These are phyloP conservation scores for Archivesica marissinica DNA, from an alignment of 1,140 invertebrate species.

Conservation along the genomic window DNA sequence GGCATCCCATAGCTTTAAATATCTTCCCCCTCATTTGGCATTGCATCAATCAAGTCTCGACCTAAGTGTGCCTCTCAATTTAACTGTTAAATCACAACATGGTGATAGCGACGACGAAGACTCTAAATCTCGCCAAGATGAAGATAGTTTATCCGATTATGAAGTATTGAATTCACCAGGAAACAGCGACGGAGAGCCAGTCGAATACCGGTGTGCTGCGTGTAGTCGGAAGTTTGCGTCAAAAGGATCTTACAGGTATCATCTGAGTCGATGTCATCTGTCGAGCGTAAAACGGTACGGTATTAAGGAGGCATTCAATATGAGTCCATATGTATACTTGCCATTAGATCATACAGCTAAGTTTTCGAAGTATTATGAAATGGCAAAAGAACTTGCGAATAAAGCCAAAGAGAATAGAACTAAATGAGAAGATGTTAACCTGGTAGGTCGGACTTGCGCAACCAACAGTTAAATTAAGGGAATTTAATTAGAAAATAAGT, in stretches of 20 bases:
- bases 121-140: constrained; percentile 25
- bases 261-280: constrained; percentile 98
- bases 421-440: neutral
- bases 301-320: constrained; percentile 94
- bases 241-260: constrained; percentile 98
- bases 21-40: constrained; percentile 55
- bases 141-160: constrained; percentile 72
- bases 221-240: constrained; percentile 98
- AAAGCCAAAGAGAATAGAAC: constrained; percentile 65
- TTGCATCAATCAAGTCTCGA: constrained; percentile 56
- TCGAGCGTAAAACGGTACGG: constrained; percentile 79
- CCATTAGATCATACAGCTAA: constrained; percentile 81
- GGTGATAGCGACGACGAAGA: constrained; percentile 69
- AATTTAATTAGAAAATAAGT: no score
- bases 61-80: constrained; percentile 72
- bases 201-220: constrained; percentile 92
- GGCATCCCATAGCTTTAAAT: constrained; percentile 53
- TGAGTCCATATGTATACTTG: constrained; percentile 82
- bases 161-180: constrained; percentile 44
- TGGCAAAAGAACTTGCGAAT: constrained; percentile 80
- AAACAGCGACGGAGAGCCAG: constrained; percentile 71
- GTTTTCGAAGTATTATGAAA: constrained; percentile 82
- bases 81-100: constrained; percentile 70
- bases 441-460: constrained; percentile 1
- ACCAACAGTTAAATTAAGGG: no score